phyloP scores from a whole-genome alignment of 2,888 invertebrate species.

The Trichogramma evanescens region DNA sequence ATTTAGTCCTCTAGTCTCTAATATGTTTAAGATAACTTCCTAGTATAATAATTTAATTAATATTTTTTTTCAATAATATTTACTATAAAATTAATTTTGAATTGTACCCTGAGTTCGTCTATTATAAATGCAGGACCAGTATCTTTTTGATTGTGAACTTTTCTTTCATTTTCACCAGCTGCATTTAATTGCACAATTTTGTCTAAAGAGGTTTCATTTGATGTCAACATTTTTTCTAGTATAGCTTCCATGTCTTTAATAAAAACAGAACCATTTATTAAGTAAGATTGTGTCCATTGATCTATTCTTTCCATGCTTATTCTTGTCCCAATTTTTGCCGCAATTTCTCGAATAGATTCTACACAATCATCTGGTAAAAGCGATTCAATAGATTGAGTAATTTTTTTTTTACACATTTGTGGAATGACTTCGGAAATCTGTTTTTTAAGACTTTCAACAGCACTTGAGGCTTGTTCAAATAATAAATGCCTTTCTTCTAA shows the following conservation, averaged over 20 bases:
- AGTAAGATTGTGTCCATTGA: conserved; percentile 54
- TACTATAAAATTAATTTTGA: not conserved
- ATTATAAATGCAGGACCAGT: conserved; percentile 32
- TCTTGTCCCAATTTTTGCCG: conserved; percentile 49
- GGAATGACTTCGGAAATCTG: conserved; percentile 31
- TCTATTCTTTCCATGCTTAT: conserved; percentile 50
- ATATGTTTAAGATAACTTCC: conserved; percentile 36
- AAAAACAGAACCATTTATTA: conserved; percentile 32
- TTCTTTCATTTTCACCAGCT: not conserved
- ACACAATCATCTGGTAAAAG: conserved; percentile 53
- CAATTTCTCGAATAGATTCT: conserved; percentile 49
- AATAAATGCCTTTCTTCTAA: conserved; percentile 15
- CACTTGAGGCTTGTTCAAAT: conserved; percentile 6
- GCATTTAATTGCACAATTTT: not conserved
- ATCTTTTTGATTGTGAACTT: conserved; percentile 30
- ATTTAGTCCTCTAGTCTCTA: conserved; percentile 32
- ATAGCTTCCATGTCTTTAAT: conserved; percentile 37
- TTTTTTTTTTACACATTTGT: conserved; percentile 33
- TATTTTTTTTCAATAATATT: not conserved
- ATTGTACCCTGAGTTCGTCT: conserved; percentile 32
- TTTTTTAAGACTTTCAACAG: conserved; percentile 25
- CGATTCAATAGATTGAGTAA: conserved; percentile 41
- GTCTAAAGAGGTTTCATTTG: conserved; percentile 2
- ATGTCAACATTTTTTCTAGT: conserved; percentile 29
- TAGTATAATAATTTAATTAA: conserved; percentile 9